Conservation (phyloP, 2,888 invertebrate species). For the Adineta ricciae region DNA sequence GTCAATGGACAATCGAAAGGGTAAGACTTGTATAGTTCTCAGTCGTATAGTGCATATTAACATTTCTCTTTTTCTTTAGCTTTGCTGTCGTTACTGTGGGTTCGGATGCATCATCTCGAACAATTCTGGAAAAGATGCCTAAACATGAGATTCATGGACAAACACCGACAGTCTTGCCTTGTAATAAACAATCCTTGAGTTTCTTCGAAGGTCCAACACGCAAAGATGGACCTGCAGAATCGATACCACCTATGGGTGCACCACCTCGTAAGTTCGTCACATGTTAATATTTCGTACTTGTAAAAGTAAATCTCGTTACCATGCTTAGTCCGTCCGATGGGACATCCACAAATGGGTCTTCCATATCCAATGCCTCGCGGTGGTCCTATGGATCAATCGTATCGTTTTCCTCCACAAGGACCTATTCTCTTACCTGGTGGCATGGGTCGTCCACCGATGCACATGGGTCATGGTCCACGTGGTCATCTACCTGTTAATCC, state of each 20-base stretch:
- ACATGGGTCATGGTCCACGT: background rate
- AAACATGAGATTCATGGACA: conserved; percentile 91
- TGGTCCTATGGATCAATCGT: background rate
- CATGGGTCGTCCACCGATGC: background rate
- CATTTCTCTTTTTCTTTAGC: conserved; percentile 39
- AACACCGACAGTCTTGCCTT: conserved; percentile 81
- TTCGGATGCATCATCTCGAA: conserved; percentile 76
- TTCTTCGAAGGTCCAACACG: conserved; percentile 53
- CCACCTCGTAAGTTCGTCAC: conserved; percentile 12
- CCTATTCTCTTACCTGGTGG: background rate
- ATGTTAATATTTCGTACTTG: background rate
- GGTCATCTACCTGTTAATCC: background rate
- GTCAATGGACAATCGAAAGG: conserved; percentile 97
- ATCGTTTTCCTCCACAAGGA: background rate
- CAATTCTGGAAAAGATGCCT: conserved; percentile 82
- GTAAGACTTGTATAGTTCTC: conserved; percentile 39
- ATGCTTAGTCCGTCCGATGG: conserved; percentile 1
- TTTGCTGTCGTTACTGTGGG: conserved; percentile 89
- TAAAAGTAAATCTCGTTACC: no score
- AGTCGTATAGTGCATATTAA: background rate
- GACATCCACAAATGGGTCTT: background rate
- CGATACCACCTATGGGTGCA: conserved; percentile 19
- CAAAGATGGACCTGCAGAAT: conserved; percentile 41
- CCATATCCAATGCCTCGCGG: background rate
- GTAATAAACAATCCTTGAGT: conserved; percentile 74